Conservation (phyloP, 1,140 invertebrate species). For the Papilio polytes region DNA sequence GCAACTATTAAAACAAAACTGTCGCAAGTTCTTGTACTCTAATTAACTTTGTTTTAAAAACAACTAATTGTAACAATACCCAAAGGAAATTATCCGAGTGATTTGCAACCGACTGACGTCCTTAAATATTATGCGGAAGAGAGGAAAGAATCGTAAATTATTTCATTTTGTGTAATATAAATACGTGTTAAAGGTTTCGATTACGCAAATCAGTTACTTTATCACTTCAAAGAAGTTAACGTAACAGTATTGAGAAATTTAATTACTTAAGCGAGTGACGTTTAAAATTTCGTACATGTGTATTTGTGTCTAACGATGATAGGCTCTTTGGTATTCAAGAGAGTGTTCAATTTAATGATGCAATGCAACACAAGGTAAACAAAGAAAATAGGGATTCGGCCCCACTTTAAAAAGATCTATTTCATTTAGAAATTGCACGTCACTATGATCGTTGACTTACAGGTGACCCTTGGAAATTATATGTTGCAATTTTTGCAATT, state of each 20-base stretch:
- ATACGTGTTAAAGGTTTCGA: slow-evolving; percentile 47
- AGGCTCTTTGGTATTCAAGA: slow-evolving; percentile 25
- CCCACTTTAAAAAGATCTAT: neutral
- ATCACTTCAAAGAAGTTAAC: slow-evolving; percentile 59
- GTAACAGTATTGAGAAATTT: slow-evolving; percentile 57
- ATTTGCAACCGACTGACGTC: neutral
- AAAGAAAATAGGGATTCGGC: neutral
- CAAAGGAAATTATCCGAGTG: neutral
- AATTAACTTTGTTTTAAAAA: neutral
- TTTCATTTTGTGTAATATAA: slow-evolving; percentile 44
- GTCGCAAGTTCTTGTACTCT: neutral
- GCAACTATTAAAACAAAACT: neutral
- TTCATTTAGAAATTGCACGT: neutral
- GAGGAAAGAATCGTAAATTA: neutral
- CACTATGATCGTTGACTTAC: neutral
- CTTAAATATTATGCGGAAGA: neutral
- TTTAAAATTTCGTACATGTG: slow-evolving; percentile 14
- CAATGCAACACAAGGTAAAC: slow-evolving; percentile 1
- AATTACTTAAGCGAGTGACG: slow-evolving; percentile 31
- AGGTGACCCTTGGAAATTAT: too few relatives aligned
- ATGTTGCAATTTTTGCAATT: too few relatives aligned
- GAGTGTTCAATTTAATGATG: slow-evolving; percentile 8
- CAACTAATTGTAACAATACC: neutral
- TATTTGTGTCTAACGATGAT: slow-evolving; percentile 34
- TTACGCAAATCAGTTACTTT: slow-evolving; percentile 49